A percentile compares a stretch with the other conserved stretches of the same genome.
These are phyloP conservation scores for Hartigia nigra DNA, from an alignment of 2,888 invertebrate species.

Conservation along the genomic window DNA sequence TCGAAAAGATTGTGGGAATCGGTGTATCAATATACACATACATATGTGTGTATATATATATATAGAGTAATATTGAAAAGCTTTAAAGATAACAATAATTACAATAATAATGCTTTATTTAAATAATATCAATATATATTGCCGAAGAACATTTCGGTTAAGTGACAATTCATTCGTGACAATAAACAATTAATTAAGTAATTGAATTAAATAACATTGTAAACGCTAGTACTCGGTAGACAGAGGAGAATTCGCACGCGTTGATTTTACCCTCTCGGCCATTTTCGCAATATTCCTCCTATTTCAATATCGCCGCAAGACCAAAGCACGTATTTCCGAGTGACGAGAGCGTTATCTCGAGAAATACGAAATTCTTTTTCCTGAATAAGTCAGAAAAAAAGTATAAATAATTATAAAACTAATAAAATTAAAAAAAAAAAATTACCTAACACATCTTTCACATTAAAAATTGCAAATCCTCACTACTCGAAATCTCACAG, in stretches of 20 bases:
- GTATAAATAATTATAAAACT: too few relatives aligned
- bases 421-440: too few relatives aligned
- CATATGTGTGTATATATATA: too few relatives aligned
- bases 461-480: too few relatives aligned
- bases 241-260: neutral
- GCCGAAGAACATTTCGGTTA: conserved; percentile 34
- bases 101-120: conserved; percentile 42
- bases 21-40: too few relatives aligned
- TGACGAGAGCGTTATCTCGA: neutral
- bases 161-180: conserved; percentile 32
- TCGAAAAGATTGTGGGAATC: too few relatives aligned
- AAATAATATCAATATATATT: conserved; percentile 44
- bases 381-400: too few relatives aligned
- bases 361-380: neutral
- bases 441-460: too few relatives aligned
- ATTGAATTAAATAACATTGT: neutral
- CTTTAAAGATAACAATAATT: conserved; percentile 21
- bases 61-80: neutral
- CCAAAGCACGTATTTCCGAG: neutral
- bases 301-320: neutral
- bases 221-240: neutral
- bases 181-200: conserved; percentile 13
- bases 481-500: neutral
- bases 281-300: neutral
- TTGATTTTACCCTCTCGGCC: neutral